Evolutionary conservation across 2,888 invertebrate genomes (phyloP).

Genomic region (Drosophila subquinaria): DNA sequence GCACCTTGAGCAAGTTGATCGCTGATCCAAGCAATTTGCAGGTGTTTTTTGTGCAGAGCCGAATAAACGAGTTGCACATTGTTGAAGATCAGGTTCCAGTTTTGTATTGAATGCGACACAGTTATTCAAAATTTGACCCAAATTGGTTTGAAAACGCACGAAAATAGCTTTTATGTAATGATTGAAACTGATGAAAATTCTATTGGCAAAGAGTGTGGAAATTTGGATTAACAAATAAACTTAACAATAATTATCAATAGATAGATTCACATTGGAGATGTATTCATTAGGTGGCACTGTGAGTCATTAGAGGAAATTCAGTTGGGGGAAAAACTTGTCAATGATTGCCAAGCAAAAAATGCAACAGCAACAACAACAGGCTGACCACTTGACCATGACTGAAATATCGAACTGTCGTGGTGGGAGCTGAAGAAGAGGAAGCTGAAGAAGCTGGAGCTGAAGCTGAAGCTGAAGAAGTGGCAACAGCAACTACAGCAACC

Average conservation of each 20-base stretch:
- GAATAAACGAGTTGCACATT: constrained; percentile 51
- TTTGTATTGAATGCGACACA: constrained; percentile 34
- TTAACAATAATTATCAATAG: constrained; percentile 17
- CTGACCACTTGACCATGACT: constrained; percentile 79
- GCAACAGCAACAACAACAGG: constrained; percentile 22
- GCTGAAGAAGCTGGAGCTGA: constrained; percentile 7
- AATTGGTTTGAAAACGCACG: constrained; percentile 8
- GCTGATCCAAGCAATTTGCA: constrained; percentile 58
- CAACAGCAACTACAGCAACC: constrained; percentile 23
- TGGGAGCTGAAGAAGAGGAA: background rate
- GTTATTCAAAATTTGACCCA: constrained; percentile 55
- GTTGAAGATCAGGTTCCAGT: constrained; percentile 55
- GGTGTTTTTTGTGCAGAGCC: constrained; percentile 53
- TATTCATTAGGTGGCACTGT: constrained; percentile 9
- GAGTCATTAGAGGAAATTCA: constrained; percentile 13
- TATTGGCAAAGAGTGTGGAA: constrained; percentile 36
- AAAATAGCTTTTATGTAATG: constrained; percentile 23
- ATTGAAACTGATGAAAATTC: constrained; percentile 40
- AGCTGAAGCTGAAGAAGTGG: constrained; percentile 13
- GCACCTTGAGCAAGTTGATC: constrained; percentile 34
- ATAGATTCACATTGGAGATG: constrained; percentile 1
- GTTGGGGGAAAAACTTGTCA: constrained; percentile 22
- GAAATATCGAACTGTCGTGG: constrained; percentile 55
- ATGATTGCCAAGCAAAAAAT: constrained; percentile 24
- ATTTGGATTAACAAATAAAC: constrained; percentile 2